Percentiles rank a stretch among this genome's conserved stretches.
These are phyloP conservation scores for Garra rufa DNA, from an alignment of 2,113 vertebrate species.

Conservation along the genomic window DNA sequence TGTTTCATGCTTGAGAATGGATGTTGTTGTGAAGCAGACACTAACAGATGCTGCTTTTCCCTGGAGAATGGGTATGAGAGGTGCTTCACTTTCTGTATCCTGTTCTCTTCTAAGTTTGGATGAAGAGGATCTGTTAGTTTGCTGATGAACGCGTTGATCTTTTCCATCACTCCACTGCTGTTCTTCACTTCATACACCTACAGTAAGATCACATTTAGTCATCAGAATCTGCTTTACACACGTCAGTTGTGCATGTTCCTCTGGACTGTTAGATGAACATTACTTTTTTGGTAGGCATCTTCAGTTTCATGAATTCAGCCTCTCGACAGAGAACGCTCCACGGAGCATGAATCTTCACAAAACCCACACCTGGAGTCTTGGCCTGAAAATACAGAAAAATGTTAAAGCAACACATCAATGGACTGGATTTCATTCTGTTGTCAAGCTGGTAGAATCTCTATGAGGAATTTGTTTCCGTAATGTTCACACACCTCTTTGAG, in stretches of 20 bases:
- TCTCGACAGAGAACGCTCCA: constrained; percentile 88
- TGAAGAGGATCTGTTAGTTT: constrained; percentile 91
- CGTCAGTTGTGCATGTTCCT: background rate
- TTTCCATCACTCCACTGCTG: constrained; percentile 83
- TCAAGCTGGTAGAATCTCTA: background rate
- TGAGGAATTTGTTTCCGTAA: too few relatives aligned
- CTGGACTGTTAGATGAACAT: background rate
- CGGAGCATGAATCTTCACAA: constrained; percentile 87
- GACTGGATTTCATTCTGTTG: background rate
- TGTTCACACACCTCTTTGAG: too few relatives aligned
- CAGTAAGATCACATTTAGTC: background rate
- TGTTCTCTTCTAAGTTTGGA: constrained; percentile 87
- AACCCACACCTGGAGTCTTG: constrained; percentile 85
- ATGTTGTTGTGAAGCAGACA: constrained; percentile 48
- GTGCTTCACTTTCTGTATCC: constrained; percentile 83
- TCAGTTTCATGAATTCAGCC: constrained; percentile 89
- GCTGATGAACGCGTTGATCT: constrained; percentile 85
- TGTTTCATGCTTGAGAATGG: background rate
- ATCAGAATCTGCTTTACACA: background rate
- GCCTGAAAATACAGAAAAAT: constrained; percentile 70
- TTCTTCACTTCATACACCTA: constrained; percentile 91
- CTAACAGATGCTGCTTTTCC: constrained; percentile 96
- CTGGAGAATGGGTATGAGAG: constrained; percentile 95
- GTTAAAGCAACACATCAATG: background rate
- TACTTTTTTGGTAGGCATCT: constrained; percentile 93